These are phyloP conservation scores for Sinocyclocheilus anshuiensis DNA, from an alignment of 2,113 vertebrate genomes.

Conservation along the genomic window DNA sequence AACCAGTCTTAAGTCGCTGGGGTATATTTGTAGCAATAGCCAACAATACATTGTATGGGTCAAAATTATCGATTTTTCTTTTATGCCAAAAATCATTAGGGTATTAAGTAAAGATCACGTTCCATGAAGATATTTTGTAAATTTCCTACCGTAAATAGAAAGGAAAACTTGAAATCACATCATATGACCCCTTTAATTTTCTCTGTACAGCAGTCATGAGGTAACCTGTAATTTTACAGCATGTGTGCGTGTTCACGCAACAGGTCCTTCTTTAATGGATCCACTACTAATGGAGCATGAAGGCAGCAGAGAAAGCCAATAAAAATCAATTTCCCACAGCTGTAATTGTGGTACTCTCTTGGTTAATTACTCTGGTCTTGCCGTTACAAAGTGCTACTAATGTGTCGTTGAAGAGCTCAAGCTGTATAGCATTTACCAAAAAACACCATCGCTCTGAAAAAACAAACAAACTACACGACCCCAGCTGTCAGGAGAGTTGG, in stretches of 20 bases:
- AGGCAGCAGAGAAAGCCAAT: constrained; percentile 62
- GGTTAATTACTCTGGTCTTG: constrained; percentile 62
- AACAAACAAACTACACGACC: not conserved
- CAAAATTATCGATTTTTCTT: too few relatives aligned
- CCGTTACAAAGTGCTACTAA: constrained; percentile 53
- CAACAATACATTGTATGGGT: too few relatives aligned
- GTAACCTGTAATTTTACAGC: constrained; percentile 9
- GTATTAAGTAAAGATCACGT: too few relatives aligned
- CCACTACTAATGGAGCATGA: constrained; percentile 63
- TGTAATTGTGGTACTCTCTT: constrained; percentile 63
- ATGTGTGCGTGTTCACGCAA: constrained; percentile 39
- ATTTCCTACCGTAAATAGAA: too few relatives aligned
- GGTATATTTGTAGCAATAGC: too few relatives aligned
- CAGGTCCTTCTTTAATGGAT: constrained; percentile 60
- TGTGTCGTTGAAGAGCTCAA: constrained; percentile 52
- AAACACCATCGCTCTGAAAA: constrained; percentile 2
- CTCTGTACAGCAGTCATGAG: not conserved
- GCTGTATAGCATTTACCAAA: constrained; percentile 43
- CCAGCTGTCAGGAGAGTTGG: constrained; percentile 24
- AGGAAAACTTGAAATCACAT: too few relatives aligned
- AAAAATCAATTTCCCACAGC: constrained; percentile 64
- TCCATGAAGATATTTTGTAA: too few relatives aligned
- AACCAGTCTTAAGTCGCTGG: too few relatives aligned
- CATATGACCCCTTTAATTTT: not conserved
- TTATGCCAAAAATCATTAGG: too few relatives aligned